phyloP scores from a whole-genome alignment of 2,113 vertebrate species.

The Euleptes europaea region DNA sequence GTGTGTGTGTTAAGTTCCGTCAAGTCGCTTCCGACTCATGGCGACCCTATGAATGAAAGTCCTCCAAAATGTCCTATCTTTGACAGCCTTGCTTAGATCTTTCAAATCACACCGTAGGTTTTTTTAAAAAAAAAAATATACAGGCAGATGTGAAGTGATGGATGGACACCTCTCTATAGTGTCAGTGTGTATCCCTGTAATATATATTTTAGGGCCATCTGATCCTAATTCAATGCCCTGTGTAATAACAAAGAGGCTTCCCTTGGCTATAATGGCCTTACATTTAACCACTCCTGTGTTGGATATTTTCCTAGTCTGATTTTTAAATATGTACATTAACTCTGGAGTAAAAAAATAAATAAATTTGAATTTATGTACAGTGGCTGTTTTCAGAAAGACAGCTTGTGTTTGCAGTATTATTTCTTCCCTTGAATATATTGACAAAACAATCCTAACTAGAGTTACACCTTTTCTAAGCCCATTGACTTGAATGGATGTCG shows the following conservation, averaged over 20 bases:
- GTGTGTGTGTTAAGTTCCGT: too few relatives aligned
- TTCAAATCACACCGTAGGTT: background rate
- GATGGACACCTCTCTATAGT: background rate
- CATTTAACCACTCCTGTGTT: too few relatives aligned
- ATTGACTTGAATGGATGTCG: too few relatives aligned
- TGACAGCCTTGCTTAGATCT: too few relatives aligned
- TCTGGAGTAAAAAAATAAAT: background rate
- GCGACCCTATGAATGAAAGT: too few relatives aligned
- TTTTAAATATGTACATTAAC: background rate
- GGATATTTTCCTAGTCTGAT: background rate
- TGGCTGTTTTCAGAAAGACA: background rate
- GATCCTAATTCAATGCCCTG: background rate
- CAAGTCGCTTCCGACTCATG: too few relatives aligned
- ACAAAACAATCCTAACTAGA: too few relatives aligned
- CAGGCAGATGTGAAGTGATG: too few relatives aligned
- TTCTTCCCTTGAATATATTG: background rate
- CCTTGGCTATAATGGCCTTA: too few relatives aligned
- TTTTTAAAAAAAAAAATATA: too few relatives aligned
- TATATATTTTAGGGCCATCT: background rate
- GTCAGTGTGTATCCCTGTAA: background rate
- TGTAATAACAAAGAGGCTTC: background rate
- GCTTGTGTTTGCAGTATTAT: background rate
- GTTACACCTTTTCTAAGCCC: too few relatives aligned
- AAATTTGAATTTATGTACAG: background rate
- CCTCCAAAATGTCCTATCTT: too few relatives aligned